Evolutionary conservation across 2,113 vertebrate species (phyloP).

Genomic region (Grammomys surdaster): DNA sequence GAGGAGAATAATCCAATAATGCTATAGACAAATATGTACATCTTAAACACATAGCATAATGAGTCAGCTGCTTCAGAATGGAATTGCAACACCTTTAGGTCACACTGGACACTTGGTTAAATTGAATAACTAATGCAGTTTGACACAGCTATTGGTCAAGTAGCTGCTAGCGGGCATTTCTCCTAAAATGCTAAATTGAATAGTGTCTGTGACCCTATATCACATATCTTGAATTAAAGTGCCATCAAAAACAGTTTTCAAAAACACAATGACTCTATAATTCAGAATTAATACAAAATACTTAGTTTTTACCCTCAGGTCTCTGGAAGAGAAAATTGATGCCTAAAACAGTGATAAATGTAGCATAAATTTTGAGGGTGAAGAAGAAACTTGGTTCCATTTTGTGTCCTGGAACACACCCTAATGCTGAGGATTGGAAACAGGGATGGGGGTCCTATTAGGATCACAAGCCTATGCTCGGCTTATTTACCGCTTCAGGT

Average conservation of each 20-base stretch:
- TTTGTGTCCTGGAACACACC: not conserved
- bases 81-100: not conserved
- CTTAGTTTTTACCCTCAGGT: not conserved
- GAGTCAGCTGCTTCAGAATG: not conserved
- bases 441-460: not conserved
- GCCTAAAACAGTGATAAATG: not conserved
- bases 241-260: not conserved
- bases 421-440: not conserved
- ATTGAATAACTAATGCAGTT: not conserved
- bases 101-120: not conserved
- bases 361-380: not conserved
- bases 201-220: not conserved
- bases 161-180: not conserved
- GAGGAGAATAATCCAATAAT: not conserved
- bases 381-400: slow-evolving; percentile 8
- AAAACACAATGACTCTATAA: not conserved
- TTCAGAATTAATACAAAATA: not conserved
- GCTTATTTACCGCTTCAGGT: not conserved
- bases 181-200: not conserved
- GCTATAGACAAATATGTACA: not conserved
- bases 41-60: not conserved
- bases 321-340: not conserved
- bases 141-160: not conserved
- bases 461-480: not conserved
- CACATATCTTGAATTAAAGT: not conserved